Percentiles rank a stretch among this genome's conserved stretches.
Evolutionary conservation across 2,888 invertebrate species (phyloP).

Genomic region (Callyntrura guangdongensis): DNA sequence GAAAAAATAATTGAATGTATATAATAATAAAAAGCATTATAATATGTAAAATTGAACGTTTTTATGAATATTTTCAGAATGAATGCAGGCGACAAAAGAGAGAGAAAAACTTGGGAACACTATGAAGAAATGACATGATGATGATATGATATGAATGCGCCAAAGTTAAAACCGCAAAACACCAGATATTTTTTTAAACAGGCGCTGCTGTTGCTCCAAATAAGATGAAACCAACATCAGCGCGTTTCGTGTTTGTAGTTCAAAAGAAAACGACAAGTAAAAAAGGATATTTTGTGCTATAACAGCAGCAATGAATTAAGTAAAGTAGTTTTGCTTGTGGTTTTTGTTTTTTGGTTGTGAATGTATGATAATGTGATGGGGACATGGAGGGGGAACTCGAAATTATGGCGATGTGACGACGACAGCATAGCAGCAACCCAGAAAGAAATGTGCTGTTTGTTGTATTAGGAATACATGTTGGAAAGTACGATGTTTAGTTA

Average conservation of each 20-base stretch:
- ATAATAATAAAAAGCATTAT: not conserved
- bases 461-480: not conserved
- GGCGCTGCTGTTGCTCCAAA: constrained; percentile 9
- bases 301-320: not conserved
- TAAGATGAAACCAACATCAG: not conserved
- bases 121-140: constrained; percentile 26
- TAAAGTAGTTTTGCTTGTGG: not conserved
- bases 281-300: not conserved
- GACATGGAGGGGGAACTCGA: not conserved
- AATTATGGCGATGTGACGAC: constrained; percentile 7
- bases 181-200: constrained; percentile 31
- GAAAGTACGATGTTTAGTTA: constrained; percentile 29
- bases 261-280: not conserved
- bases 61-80: too few species aligned
- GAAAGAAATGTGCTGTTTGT: too few species aligned
- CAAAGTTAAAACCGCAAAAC: constrained; percentile 51
- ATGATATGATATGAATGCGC: constrained; percentile 29
- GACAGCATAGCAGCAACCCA: not conserved
- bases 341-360: not conserved
- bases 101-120: not conserved
- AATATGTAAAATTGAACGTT: not conserved
- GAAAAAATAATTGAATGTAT: not conserved
- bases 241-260: not conserved
- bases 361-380: not conserved
- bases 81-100: not conserved